phyloP scores from a whole-genome alignment of 2,113 vertebrate genomes.

The Pterocles burchelli region DNA sequence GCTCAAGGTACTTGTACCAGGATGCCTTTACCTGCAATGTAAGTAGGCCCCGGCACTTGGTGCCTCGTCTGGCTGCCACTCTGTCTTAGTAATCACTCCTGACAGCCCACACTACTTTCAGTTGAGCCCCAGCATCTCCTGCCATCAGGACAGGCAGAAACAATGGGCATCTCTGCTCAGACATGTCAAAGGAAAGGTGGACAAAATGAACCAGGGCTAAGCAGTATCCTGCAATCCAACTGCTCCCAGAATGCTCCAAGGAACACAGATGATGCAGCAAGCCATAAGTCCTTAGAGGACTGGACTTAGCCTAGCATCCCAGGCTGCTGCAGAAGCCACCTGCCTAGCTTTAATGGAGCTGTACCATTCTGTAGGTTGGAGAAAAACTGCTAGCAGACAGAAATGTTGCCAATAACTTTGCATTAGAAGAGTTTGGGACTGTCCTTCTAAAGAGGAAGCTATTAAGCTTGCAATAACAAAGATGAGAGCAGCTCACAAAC shows the following conservation, averaged over 20 bases:
- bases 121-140: background rate
- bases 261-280: background rate
- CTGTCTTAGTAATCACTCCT: background rate
- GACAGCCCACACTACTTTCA: background rate
- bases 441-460: background rate
- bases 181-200: background rate
- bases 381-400: background rate
- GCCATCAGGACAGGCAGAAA: background rate
- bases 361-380: fast-evolving
- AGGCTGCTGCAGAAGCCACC: fast-evolving
- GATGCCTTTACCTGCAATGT: background rate
- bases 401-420: background rate
- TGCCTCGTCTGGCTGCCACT: fast-evolving
- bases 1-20: background rate
- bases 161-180: background rate
- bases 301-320: background rate
- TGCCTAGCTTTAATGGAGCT: background rate
- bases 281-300: background rate
- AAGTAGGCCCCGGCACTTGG: background rate
- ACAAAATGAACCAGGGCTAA: background rate
- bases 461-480: background rate
- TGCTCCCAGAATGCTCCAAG: background rate
- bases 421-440: background rate
- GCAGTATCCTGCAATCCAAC: background rate
- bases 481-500: background rate